Evolutionary conservation across 2,797 vertebrate genomes (phyloP).

Genomic region (Sebastes iracundus): DNA sequence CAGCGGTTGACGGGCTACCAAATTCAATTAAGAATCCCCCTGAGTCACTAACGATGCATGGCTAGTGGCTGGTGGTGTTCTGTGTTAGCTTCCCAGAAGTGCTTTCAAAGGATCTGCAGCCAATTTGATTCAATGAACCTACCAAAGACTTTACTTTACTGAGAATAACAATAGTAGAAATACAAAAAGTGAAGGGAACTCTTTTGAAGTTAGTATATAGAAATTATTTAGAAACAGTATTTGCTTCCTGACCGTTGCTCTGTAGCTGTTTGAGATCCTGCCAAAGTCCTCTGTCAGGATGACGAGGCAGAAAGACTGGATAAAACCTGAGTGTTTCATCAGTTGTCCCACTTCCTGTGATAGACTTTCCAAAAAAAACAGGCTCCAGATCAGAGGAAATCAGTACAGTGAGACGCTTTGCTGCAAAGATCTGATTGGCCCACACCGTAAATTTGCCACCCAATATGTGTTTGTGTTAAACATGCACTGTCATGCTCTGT

Average conservation of each 20-base stretch:
- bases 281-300: conserved; percentile 11
- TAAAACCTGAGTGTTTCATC: background rate
- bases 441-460: background rate
- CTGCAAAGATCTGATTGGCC: background rate
- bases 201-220: background rate
- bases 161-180: background rate
- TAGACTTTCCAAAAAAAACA: background rate
- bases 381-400: background rate
- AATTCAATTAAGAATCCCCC: background rate
- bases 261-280: background rate
- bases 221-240: background rate
- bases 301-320: conserved; percentile 18
- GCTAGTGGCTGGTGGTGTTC: background rate
- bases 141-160: background rate
- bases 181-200: background rate
- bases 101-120: background rate
- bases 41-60: background rate
- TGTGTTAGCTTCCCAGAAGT: background rate
- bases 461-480: background rate
- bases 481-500: conserved; percentile 13
- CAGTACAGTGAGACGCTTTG: no score
- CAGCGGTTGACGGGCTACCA: background rate
- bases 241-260: background rate
- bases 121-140: background rate
- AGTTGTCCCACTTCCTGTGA: conserved; percentile 14